Conservation (phyloP, 2,888 invertebrate species). For the Gastrophysa polygoni region DNA sequence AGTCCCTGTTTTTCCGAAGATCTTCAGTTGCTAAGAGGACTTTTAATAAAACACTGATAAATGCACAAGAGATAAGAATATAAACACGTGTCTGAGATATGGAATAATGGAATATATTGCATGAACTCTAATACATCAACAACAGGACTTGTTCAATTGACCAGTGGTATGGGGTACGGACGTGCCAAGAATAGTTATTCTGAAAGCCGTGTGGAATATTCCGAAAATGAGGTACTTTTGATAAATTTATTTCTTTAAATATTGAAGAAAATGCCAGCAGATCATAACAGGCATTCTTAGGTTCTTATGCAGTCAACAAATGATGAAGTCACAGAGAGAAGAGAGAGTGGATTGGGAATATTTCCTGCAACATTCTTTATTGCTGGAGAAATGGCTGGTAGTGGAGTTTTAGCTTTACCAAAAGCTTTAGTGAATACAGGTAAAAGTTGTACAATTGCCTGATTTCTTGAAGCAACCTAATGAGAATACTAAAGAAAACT, state of each 20-base stretch:
- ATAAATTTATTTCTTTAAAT: too few relatives aligned
- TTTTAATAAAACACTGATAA: neutral
- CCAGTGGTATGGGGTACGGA: neutral
- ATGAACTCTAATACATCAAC: too few relatives aligned
- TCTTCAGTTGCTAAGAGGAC: neutral
- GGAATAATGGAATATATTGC: too few relatives aligned
- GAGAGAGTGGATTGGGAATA: conserved; percentile 53
- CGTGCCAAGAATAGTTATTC: neutral
- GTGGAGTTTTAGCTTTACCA: conserved; percentile 73
- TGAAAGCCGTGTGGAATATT: neutral
- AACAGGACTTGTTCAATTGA: too few relatives aligned
- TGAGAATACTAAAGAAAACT: too few relatives aligned
- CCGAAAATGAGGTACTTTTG: neutral
- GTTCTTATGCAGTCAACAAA: neutral
- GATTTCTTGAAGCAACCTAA: too few relatives aligned
- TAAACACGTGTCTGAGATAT: neutral
- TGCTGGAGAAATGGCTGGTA: conserved; percentile 74
- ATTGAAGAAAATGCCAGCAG: too few relatives aligned
- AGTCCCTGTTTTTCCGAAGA: neutral
- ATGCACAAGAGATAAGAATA: neutral
- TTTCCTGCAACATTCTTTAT: conserved; percentile 67
- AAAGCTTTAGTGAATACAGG: conserved; percentile 69
- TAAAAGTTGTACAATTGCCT: conserved; percentile 44
- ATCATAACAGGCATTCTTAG: too few relatives aligned
- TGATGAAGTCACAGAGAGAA: neutral